Base-by-base conservation (phyloP, 2,113 vertebrate species). In the Hoplias malabaricus region DNA sequence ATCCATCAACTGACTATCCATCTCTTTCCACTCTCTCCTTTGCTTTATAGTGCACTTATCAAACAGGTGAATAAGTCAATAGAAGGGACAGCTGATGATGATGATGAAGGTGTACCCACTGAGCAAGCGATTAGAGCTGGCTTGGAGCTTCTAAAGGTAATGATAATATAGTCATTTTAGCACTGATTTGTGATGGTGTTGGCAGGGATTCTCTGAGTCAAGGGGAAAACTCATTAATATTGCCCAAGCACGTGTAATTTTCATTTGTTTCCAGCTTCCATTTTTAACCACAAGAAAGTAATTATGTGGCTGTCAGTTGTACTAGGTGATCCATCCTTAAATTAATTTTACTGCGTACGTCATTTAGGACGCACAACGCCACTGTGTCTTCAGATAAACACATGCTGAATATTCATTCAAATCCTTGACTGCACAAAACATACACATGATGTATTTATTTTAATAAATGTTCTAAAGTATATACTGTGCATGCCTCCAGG, bases 41-140 rank as follows among this genome's bases (percentile, higher is more conserved):
- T 46, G 46, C 83, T 68, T 38, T 66, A 80, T 76, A 96, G 95
- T 88, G 94, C 95, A 50, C 94, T 96, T 80, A 94, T 96, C 82
- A 95, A 95, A 80, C 94, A 95, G 87, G 94, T 96, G 67, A 96
- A 95, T 84, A 95, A 94, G 77, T 96, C 95, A 42, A 95, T 96
- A 86, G 94, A 96, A 85, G 95, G 95, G 76, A 96, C 95, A 19
- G 95, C 93, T 36, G 94, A 95, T 88, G 95, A 96, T 87, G 95
- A 96, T 84, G 94, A 96, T 80, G 95, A 96, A 74, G 95, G 95
- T 38, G 94, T 96, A 31, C 91, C 93, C 63, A 95, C 94, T 61
- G 95, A 96, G 80, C 93, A 95, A 68, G 95, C 95, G 54, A 95
- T 96, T 80, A 90, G 95, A 78, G 95, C 94, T 33, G 95, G 95